These are phyloP conservation scores for Aspidiotus rigidus DNA, from an alignment of 2,888 invertebrate species.

Conservation along the genomic window DNA sequence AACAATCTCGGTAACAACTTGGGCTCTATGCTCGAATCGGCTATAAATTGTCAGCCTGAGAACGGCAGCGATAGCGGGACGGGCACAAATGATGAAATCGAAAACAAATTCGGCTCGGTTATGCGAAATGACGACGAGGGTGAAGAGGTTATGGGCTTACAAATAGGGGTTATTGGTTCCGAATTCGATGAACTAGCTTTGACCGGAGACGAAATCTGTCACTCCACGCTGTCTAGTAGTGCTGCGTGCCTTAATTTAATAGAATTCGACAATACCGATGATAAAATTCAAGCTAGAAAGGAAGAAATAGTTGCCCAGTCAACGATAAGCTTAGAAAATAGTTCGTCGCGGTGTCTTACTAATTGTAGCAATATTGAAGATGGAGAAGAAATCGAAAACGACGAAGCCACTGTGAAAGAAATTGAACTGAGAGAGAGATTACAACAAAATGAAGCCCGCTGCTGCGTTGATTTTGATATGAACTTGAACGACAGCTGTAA, in stretches of 20 bases:
- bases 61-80: not conserved
- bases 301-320: not conserved
- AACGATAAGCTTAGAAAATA: constrained; percentile 11
- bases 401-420: not conserved
- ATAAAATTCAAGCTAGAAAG: not conserved
- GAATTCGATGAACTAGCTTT: not conserved
- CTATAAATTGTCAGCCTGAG: constrained; percentile 30
- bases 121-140: constrained; percentile 10
- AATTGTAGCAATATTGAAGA: not conserved
- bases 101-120: not conserved
- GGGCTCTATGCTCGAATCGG: constrained; percentile 26
- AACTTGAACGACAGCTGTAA: not conserved
- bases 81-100: not conserved
- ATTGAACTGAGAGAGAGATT: not conserved
- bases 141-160: not conserved
- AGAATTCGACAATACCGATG: constrained; percentile 5
- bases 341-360: not conserved
- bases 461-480: not conserved
- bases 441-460: not conserved
- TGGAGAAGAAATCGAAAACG: not conserved
- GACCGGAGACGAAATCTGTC: not conserved
- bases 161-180: not conserved
- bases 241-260: not conserved
- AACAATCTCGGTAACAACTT: constrained; percentile 27
- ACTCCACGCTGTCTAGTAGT: not conserved